Evolutionary conservation across 2,113 vertebrate genomes (phyloP).

Genomic region (Ictalurus punctatus): DNA sequence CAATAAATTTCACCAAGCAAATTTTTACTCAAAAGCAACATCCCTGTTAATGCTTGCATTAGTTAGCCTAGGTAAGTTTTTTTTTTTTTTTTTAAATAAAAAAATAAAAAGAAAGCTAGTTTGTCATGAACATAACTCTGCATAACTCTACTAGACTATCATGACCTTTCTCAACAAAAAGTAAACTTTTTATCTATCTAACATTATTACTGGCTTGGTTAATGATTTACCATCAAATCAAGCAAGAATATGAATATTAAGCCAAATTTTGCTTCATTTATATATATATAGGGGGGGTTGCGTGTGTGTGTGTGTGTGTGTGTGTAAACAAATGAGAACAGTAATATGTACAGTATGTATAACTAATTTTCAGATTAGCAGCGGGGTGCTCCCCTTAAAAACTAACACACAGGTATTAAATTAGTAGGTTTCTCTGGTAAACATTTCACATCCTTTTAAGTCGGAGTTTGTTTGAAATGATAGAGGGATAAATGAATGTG

Average conservation of each 20-base stretch:
- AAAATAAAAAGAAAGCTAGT: no score
- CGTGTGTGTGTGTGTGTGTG: neutral
- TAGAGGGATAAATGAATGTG: slow-evolving; percentile 13
- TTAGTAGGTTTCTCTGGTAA: slow-evolving; percentile 22
- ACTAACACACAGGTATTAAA: neutral
- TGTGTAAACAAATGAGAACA: neutral
- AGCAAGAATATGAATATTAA: neutral
- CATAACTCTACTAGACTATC: neutral
- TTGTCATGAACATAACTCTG: neutral
- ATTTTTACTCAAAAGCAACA: neutral
- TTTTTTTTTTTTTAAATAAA: no score
- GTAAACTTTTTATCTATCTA: neutral
- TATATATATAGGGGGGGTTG: no score
- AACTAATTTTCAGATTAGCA: slow-evolving; percentile 22
- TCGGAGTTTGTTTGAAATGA: slow-evolving; percentile 29
- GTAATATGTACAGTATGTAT: neutral
- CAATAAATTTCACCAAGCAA: neutral
- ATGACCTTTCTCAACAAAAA: neutral
- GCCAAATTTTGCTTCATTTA: no score
- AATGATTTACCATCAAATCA: neutral
- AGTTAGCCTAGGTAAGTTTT: neutral
- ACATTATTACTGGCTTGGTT: neutral
- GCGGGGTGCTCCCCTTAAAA: neutral
- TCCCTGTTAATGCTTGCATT: neutral
- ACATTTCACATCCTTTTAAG: slow-evolving; percentile 29